Evolutionary conservation across 2,888 invertebrate species (phyloP).

Genomic region (Oligia strigilis): DNA sequence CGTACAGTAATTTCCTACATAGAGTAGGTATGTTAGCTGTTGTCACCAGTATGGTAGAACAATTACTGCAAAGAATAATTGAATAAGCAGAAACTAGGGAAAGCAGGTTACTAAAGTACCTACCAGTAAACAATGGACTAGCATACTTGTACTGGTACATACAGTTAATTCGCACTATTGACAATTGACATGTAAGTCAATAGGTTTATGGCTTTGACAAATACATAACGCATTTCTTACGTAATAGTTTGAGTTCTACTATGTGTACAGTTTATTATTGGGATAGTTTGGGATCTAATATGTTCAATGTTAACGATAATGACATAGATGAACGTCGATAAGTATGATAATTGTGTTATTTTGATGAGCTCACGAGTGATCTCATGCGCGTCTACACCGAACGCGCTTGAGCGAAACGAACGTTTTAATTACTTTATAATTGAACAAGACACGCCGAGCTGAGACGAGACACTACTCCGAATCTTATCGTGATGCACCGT

Average conservation of each 20-base stretch:
- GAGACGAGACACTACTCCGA: conserved; percentile 37
- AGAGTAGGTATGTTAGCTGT: background rate
- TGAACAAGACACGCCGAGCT: conserved; percentile 65
- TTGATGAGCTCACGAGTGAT: conserved; percentile 84
- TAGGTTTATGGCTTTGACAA: conserved; percentile 48
- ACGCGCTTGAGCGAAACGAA: conserved; percentile 72
- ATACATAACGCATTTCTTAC: conserved; percentile 21
- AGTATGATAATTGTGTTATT: conserved; percentile 71
- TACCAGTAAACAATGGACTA: conserved; percentile 47
- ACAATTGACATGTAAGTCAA: conserved; percentile 55
- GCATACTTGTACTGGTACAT: conserved; percentile 34
- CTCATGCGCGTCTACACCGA: conserved; percentile 74
- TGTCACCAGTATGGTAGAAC: conserved; percentile 15
- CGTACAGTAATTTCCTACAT: background rate
- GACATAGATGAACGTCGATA: conserved; percentile 51
- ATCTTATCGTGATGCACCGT: conserved; percentile 57
- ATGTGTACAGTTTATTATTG: background rate
- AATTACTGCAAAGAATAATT: conserved; percentile 20
- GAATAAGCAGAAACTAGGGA: conserved; percentile 24
- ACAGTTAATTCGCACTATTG: conserved; percentile 60
- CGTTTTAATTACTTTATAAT: conserved; percentile 79
- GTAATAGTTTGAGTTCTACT: background rate
- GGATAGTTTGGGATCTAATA: conserved; percentile 26
- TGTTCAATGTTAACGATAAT: conserved; percentile 56
- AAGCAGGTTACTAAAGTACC: conserved; percentile 49